phyloP scores from a whole-genome alignment of 2,797 vertebrate genomes.

The Tauraco hartlaubi region DNA sequence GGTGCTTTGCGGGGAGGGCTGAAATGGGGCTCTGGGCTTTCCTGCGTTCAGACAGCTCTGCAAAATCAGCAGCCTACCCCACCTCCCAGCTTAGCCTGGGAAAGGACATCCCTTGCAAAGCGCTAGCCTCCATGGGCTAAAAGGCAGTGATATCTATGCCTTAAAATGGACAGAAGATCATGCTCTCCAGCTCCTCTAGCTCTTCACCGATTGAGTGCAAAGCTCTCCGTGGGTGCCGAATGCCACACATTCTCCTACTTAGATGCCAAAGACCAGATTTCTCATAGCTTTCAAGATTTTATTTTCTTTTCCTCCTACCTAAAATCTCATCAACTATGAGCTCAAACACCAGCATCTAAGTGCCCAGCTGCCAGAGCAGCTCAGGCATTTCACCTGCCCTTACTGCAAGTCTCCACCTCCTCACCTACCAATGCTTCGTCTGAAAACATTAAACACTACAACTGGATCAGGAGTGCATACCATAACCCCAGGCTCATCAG shows the following conservation, averaged over 20 bases:
- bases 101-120: neutral
- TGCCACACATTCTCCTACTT: neutral
- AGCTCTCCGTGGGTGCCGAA: neutral
- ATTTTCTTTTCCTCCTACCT: neutral
- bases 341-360: neutral
- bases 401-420: neutral
- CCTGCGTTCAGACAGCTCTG: neutral
- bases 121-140: neutral
- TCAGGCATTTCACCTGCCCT: neutral
- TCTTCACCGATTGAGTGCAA: neutral
- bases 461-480: accelerated
- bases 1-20: neutral
- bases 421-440: neutral
- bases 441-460: neutral
- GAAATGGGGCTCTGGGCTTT: neutral
- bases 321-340: neutral
- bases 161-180: neutral
- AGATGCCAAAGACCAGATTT: neutral
- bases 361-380: neutral
- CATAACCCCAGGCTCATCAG: neutral
- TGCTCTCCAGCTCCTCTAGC: neutral
- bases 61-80: neutral
- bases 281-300: neutral
- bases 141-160: neutral
- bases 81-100: neutral